Evolutionary conservation across 2,797 vertebrate genomes (phyloP), one percentile per base, ranked within the genome.

Genomic region (Pelochelys cantorii): DNA sequence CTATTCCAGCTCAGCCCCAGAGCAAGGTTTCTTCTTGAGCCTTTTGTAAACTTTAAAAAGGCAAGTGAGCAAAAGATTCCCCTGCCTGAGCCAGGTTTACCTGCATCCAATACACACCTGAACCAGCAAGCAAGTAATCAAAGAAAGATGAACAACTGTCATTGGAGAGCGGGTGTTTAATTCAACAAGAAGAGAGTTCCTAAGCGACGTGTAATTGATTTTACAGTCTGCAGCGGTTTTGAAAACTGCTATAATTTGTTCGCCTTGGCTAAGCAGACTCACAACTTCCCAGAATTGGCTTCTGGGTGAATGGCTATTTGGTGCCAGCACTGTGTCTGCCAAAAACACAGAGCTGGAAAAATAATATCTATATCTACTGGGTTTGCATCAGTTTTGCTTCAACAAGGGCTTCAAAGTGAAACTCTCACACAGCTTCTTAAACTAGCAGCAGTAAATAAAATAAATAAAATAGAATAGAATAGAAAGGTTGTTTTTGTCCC

Each of bases 161-260:
- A 25, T 14, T 9, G 2, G 23, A 60, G 81, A 52, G 5, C 10
- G 5, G n/a, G 52, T 81, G 83, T 82, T 85, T 88, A 86, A 88
- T 92, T 85, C 81, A 83, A 88, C 59, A 77, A 82, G 83, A 84
- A 79, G 42, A 80, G 52, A 83, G 83, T 34, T 83, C 80, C 84
- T 79, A 79, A 92, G 83, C 85, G 83, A 82, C 68, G 29, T 52
- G 60, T 92, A 88, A 92, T 92, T 92, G 90, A 92, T 92, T 92
- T 88, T 92, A 92, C 90, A 92, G 82, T 92, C 86, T 77, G 83
- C 53, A 12, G 31, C 77, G 82, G 86, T 85, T 84, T 34, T 62
- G 90, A 85, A 92, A 85, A 88, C 60, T 85, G 90, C 60, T 85
- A 75, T 60, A 48, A 34, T 85, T 57, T 55, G 89, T 92, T 92